Evolutionary conservation across 2,797 vertebrate genomes (phyloP), one percentile per base, ranked within the genome.

Genomic region (Poeciliopsis presidionis): DNA sequence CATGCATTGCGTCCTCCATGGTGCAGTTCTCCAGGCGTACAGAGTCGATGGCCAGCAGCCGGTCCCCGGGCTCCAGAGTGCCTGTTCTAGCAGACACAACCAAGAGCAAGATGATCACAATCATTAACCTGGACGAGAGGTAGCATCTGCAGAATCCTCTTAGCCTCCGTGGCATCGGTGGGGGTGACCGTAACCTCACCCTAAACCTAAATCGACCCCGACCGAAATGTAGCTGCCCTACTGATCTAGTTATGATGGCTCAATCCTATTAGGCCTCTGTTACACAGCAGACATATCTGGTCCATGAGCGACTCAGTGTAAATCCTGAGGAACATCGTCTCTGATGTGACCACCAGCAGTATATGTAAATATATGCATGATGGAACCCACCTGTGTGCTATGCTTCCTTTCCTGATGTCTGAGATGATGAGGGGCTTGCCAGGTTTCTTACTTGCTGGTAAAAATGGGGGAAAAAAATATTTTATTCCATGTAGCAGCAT

Each of bases 341-440:
- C 51, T 49, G 53, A 71, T 51, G 25, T 77, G 20, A 75, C 55
- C 45, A 75, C 55, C 41, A 30, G 20, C 63, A 41, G 18, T 2
- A 25, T 22, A 22, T 72, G 53, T 65, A 61, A 1, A 43, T 14
- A 25, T 57, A 49, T 70, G n/a, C 49, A 67, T 69, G 25, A 76
- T 45, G 51, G 76, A 46, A 84, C 95, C 84, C 92, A 99, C 98
- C 98, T 97, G 93, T 99, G 98, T 0, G 98, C 98, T 76, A 98
- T 97, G 0, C 98, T 99, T 87, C 97, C 98, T 89, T 97, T 98
- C 90, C 96, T 97, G 93, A 99, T 98, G 92, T 99, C 97, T 0
- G 98, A 99, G 94, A 99, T 99, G 94, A 99, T 97, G 89, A 99
- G 95, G 59, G 98, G 97, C 63, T 98, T 97, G 16, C 96, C 97